phyloP scores from a whole-genome alignment of 1,140 invertebrate species.

The Leguminivora glycinivorella region DNA sequence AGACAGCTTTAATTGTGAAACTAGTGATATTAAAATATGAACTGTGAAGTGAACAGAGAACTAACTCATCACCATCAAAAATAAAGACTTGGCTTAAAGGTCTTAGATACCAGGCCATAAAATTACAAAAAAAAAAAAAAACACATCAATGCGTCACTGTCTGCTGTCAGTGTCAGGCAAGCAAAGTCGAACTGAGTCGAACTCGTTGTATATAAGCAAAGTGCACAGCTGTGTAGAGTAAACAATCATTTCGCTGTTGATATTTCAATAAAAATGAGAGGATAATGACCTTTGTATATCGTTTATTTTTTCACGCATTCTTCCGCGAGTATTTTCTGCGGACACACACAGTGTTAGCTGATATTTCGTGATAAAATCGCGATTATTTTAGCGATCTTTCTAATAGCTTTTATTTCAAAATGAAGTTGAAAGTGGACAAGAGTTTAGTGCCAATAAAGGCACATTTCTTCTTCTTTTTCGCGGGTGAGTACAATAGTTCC shows the following conservation, averaged over 20 bases:
- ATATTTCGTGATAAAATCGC: not conserved
- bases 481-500: conserved; percentile 80
- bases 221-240: conserved; percentile 15
- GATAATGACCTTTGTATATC: conserved; percentile 10
- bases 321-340: not conserved
- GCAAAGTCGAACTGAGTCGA: not conserved
- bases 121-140: too few relatives aligned
- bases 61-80: too few relatives aligned
- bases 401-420: conserved; percentile 32
- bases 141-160: not conserved
- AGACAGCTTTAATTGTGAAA: too few relatives aligned
- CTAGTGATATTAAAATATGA: too few relatives aligned
- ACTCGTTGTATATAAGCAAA: conserved; percentile 13
- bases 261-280: conserved; percentile 21
- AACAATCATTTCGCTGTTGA: conserved; percentile 10
- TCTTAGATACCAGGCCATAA: too few relatives aligned
- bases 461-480: conserved; percentile 91
- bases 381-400: not conserved
- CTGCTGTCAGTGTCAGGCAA: not conserved
- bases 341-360: not conserved
- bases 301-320: not conserved
- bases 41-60: too few relatives aligned
- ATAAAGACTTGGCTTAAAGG: too few relatives aligned
- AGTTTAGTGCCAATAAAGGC: conserved; percentile 87
- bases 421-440: conserved; percentile 82